phyloP scores from a whole-genome alignment of 64 coral and sea anemone genomes.

The Stichodactyla mertensii region DNA sequence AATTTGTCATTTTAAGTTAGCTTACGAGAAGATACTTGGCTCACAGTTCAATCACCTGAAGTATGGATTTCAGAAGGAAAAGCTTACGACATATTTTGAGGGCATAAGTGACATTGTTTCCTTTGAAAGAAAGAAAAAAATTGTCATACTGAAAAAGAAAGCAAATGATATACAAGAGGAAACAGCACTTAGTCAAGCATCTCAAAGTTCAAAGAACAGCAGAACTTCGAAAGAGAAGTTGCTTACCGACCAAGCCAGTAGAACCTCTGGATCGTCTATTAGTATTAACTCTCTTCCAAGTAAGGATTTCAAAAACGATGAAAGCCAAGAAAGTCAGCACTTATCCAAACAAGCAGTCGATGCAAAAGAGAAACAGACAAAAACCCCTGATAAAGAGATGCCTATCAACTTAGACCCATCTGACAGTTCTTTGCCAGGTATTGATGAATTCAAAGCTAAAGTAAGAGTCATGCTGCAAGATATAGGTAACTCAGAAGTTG shows the following conservation, averaged over 20 bases:
- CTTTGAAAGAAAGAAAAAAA: background rate
- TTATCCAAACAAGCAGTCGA: background rate
- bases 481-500: background rate
- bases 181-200: background rate
- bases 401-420: background rate
- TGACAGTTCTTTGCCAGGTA: background rate
- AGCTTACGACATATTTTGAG: background rate
- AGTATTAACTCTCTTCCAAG: too few species aligned
- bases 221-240: background rate
- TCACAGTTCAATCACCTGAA: background rate
- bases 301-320: background rate
- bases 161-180: background rate
- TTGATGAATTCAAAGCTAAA: background rate
- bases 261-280: too few species aligned
- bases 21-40: background rate
- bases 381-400: background rate
- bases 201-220: background rate
- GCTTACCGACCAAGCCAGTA: background rate
- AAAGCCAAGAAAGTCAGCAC: background rate
- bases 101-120: background rate
- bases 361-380: background rate
- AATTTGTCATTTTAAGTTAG: background rate
- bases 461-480: background rate
- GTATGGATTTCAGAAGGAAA: background rate
- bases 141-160: background rate